Evolutionary conservation across 2,113 vertebrate genomes (phyloP), one percentile per base, ranked within the genome.

Genomic region (Tor tambroides): DNA sequence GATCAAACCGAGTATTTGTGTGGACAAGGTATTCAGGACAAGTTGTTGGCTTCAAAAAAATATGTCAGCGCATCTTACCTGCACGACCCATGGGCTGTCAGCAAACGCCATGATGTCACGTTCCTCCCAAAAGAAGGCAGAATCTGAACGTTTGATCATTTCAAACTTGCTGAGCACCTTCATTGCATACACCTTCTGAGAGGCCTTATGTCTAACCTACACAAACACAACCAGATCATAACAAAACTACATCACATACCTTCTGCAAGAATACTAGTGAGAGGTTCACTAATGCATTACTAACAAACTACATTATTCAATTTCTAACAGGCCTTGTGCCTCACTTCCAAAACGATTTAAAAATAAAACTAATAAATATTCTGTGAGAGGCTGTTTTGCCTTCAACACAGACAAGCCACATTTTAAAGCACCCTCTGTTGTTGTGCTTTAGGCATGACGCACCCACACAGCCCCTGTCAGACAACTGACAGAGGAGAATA

Each of bases 81-180:
- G 98, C 89, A 99, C 97, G 21, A 99, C 97, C 98, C 98, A 99
- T 0, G 98, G 97, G 88, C 98, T 99, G 92, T 99, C 97, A 80
- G 98, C 95, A 0, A 99, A 99, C 63, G 98, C 98, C 98, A 99
- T 99, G 90, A 99, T 99, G 91, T 99, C 98, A 90, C 98, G 96
- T 88, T 99, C 98, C 92, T 99, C 98, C 98, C 98, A 99, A 94
- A 99, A 99, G 94, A 99, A 99, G 86, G 98, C 98, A 19, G 98
- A 99, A 94, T 99, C 98, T 51, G 98, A 99, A 90, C 98, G 96
- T 92, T 99, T 99, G 93, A 99, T 97, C 98, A 99, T 99, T 95
- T 99, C 98, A 94, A 99, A 99, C 93, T 99, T 99, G 94, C 98
- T 99, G 87, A 99, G 96, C 41, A 99, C 96, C 93, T 99, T 99